Evolutionary conservation across 2,888 invertebrate genomes (phyloP).

Genomic region (Aleiodes leptofemur): DNA sequence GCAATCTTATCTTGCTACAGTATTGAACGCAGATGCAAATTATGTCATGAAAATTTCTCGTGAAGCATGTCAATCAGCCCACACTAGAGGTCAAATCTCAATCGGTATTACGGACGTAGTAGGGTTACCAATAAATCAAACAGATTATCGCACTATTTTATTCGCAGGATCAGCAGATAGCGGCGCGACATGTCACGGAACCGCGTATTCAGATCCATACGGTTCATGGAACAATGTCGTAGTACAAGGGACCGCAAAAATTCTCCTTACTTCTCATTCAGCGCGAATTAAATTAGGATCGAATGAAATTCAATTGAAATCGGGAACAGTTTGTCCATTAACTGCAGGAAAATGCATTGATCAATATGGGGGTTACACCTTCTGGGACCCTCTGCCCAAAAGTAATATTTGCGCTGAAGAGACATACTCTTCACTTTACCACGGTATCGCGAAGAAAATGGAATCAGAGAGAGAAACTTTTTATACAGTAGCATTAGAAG

Average conservation of each 20-base stretch:
- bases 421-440: slow-evolving; percentile 42
- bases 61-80: slow-evolving; percentile 31
- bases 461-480: slow-evolving; percentile 8
- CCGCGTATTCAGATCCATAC: slow-evolving; percentile 10
- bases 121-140: not conserved
- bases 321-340: slow-evolving; percentile 22
- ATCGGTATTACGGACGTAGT: not conserved
- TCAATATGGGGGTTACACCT: slow-evolving; percentile 34
- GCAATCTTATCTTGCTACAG: slow-evolving; percentile 46
- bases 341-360: slow-evolving; percentile 22
- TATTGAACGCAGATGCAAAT: not conserved
- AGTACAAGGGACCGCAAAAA: slow-evolving; percentile 10
- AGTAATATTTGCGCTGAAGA: slow-evolving; percentile 25
- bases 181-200: not conserved
- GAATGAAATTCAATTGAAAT: slow-evolving; percentile 17
- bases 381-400: slow-evolving; percentile 33
- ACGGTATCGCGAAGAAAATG: slow-evolving; percentile 42
- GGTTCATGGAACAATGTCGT: slow-evolving; percentile 19
- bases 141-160: not conserved
- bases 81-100: slow-evolving; percentile 3
- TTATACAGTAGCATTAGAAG: slow-evolving; percentile 29
- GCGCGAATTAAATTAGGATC: slow-evolving; percentile 17
- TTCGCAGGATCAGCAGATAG: not conserved
- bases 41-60: slow-evolving; percentile 26
- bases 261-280: slow-evolving; percentile 6